Evolutionary conservation across 2,888 invertebrate species (phyloP).

Genomic region (Eumacrocentrus americanus): DNA sequence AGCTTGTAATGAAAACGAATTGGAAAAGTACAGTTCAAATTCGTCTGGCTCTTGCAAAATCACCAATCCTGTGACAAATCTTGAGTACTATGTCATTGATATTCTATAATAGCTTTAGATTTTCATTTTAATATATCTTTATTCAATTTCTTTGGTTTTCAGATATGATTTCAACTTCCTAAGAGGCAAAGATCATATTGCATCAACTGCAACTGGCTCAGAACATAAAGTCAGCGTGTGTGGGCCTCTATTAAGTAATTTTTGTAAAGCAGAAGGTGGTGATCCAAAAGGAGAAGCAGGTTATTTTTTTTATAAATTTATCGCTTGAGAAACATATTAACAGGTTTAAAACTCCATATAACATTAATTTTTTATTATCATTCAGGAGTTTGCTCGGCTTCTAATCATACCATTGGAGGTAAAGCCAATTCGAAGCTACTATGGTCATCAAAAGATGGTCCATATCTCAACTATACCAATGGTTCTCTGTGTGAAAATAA

Average conservation of each 20-base stretch:
- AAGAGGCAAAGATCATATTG: slow-evolving; percentile 39
- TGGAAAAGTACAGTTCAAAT: slow-evolving; percentile 41
- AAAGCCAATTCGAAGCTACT: slow-evolving; percentile 46
- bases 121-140: neutral
- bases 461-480: slow-evolving; percentile 55
- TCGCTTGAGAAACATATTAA: no score
- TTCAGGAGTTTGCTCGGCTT: slow-evolving; percentile 47
- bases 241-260: slow-evolving; percentile 32
- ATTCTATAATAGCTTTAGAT: no score
- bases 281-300: neutral
- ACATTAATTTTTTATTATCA: neutral
- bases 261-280: slow-evolving; percentile 44
- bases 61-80: slow-evolving; percentile 48
- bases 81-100: slow-evolving; percentile 32
- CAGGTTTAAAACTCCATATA: no score
- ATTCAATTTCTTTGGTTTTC: slow-evolving; percentile 18
- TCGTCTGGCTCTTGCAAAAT: slow-evolving; percentile 44
- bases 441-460: slow-evolving; percentile 51
- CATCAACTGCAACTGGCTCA: slow-evolving; percentile 28
- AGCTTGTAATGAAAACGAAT: slow-evolving; percentile 47
- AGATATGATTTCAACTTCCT: slow-evolving; percentile 48
- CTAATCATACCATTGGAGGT: slow-evolving; percentile 44
- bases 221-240: slow-evolving; percentile 49
- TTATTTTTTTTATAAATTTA: neutral
- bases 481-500: slow-evolving; percentile 46